These are phyloP conservation scores for Addax nasomaculatus DNA, from an alignment of 2,113 vertebrate species.

Conservation along the genomic window DNA sequence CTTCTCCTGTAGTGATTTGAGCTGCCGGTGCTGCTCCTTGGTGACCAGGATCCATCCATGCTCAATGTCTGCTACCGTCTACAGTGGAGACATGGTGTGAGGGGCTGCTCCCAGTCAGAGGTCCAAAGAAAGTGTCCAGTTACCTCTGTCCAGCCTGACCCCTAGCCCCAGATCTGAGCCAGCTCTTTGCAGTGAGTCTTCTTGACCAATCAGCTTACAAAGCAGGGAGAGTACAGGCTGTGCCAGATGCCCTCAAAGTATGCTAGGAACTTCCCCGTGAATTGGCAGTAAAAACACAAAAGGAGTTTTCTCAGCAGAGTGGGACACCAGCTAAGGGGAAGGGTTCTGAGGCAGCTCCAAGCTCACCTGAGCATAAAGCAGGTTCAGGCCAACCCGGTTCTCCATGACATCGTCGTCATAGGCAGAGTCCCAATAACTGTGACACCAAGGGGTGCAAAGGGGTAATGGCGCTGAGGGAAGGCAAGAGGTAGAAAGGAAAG, in stretches of 20 bases:
- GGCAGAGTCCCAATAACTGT: slow-evolving; percentile 96
- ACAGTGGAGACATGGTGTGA: background rate
- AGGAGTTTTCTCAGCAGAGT: background rate
- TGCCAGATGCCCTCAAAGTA: background rate
- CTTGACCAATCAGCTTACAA: slow-evolving; percentile 6
- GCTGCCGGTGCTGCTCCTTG: slow-evolving; percentile 97
- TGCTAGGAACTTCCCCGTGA: slow-evolving; percentile 23
- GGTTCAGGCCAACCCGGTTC: slow-evolving; percentile 92
- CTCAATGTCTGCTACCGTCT: slow-evolving; percentile 97
- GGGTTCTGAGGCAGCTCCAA: slow-evolving; percentile 34
- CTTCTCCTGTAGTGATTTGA: slow-evolving; percentile 98
- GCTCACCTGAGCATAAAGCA: slow-evolving; percentile 95
- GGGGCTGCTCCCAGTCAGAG: background rate
- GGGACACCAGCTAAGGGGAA: background rate
- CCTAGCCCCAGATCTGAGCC: background rate
- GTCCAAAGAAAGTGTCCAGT: background rate
- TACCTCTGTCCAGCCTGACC: slow-evolving; percentile 21
- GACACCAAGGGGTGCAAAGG: slow-evolving; percentile 48
- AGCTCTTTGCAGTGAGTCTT: background rate
- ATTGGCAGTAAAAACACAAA: background rate
- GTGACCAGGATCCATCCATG: slow-evolving; percentile 96
- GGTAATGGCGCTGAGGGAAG: slow-evolving; percentile 14
- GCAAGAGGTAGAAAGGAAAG: slow-evolving; percentile 8
- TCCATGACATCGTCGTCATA: slow-evolving; percentile 97
- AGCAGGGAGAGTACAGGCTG: background rate